Percentiles rank a stretch among this genome's conserved stretches.
These are phyloP conservation scores for Parasteatoda lunata DNA, from an alignment of 2,888 invertebrate species.

Conservation along the genomic window DNA sequence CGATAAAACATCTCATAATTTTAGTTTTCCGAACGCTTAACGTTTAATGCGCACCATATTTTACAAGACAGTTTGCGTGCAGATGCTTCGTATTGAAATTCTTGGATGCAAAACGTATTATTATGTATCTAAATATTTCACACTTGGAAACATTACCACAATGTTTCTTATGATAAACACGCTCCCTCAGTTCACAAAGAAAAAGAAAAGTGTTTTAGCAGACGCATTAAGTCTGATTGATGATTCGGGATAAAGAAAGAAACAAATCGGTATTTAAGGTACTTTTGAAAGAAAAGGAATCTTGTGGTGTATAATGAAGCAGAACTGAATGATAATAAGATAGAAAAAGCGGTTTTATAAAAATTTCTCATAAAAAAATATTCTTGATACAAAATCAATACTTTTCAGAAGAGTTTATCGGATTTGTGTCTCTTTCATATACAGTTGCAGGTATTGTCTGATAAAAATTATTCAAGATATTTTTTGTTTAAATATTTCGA, in stretches of 20 bases:
- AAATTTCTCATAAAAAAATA: not conserved
- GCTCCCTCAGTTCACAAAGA: not conserved
- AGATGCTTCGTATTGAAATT: conserved; percentile 5
- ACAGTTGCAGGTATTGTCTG: too few species aligned
- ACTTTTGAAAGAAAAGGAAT: conserved; percentile 7
- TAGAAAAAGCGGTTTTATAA: conserved; percentile 13
- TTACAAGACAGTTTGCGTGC: not conserved
- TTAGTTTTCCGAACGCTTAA: too few species aligned
- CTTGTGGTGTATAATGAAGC: conserved; percentile 15
- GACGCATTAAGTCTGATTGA: conserved; percentile 55
- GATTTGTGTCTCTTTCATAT: too few species aligned
- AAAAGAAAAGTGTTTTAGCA: conserved; percentile 2
- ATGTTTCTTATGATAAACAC: conserved; percentile 17
- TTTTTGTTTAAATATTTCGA: not conserved
- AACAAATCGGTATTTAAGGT: conserved; percentile 6
- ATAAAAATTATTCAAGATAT: too few species aligned
- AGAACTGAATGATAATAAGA: conserved; percentile 14
- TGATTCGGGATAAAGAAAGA: conserved; percentile 11
- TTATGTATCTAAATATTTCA: conserved; percentile 51
- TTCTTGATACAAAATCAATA: not conserved
- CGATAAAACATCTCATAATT: too few species aligned
- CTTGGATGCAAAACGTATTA: conserved; percentile 41
- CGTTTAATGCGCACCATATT: too few species aligned
- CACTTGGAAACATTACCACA: conserved; percentile 18
- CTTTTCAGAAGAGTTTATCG: too few species aligned